Evolutionary conservation across 1,140 invertebrate species (phyloP).

Genomic region (Drosophila santomea): DNA sequence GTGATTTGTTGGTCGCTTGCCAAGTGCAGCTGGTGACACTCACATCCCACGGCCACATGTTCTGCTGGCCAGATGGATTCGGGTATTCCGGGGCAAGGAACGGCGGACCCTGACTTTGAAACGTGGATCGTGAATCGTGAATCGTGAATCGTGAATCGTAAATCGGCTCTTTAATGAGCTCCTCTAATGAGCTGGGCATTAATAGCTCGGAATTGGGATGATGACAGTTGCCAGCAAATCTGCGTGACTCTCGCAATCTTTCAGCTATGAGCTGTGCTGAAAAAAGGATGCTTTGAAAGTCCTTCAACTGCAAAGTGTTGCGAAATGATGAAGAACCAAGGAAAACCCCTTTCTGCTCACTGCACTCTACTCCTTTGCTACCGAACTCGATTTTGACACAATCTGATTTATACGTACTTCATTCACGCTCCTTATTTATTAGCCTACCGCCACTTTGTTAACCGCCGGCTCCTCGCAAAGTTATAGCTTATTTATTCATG

Average conservation of each 20-base stretch:
- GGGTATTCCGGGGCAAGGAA: conserved; percentile 13
- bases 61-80: not conserved
- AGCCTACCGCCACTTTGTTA: conserved; percentile 11
- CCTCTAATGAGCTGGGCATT: not conserved
- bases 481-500: conserved; percentile 32
- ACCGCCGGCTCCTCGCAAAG: conserved; percentile 10
- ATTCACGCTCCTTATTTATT: not conserved
- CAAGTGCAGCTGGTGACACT: conserved; percentile 50
- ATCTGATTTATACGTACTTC: conserved; percentile 7
- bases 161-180: not conserved
- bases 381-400: not conserved
- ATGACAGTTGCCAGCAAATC: not conserved
- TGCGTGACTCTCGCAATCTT: not conserved
- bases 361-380: too few species aligned
- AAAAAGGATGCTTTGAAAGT: too few species aligned
- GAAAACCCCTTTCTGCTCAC: not conserved
- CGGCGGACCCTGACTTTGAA: conserved; percentile 21
- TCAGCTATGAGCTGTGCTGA: not conserved
- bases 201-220: not conserved
- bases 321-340: not conserved
- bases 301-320: too few species aligned
- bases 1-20: conserved; percentile 59
- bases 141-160: not conserved
- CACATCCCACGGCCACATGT: conserved; percentile 10
- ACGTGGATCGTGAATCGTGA: too few species aligned